Conservation (phyloP, 2,113 vertebrate species). For the Pardalotus punctatus region DNA sequence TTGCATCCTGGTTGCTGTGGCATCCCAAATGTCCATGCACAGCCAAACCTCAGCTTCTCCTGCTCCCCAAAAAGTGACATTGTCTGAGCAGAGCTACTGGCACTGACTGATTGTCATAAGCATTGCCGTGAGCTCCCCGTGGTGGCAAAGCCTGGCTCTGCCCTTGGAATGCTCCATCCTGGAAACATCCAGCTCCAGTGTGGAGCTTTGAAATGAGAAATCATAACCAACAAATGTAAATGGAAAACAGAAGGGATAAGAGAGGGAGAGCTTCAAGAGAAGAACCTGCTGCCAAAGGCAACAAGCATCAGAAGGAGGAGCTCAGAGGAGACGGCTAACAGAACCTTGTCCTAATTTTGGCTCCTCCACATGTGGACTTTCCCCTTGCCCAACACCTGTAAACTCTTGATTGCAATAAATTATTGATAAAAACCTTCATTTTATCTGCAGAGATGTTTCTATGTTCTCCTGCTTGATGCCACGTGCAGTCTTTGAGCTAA, state of each 20-base stretch:
- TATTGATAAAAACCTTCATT: not conserved
- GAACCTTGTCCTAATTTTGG: not conserved
- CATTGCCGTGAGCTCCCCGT: not conserved
- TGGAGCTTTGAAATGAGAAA: not conserved
- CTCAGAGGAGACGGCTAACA: not conserved
- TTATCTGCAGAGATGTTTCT: not conserved
- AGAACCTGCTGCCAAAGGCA: not conserved
- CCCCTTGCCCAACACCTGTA: not conserved
- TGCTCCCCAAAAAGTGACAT: not conserved
- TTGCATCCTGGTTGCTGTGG: not conserved
- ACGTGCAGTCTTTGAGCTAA: not conserved
- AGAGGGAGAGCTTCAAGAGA: not conserved
- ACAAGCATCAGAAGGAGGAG: not conserved
- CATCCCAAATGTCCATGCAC: not conserved
- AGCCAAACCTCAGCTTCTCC: not conserved
- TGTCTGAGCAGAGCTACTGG: not conserved
- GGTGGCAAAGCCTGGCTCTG: not conserved
- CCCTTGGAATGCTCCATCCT: not conserved
- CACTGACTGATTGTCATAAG: not conserved
- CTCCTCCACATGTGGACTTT: not conserved
- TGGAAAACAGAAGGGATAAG: not conserved
- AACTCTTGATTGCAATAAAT: not conserved
- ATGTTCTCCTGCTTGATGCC: not conserved
- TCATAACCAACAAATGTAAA: not conserved
- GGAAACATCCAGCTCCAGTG: not conserved